Base-by-base conservation (phyloP, 1,140 invertebrate genomes). In the Pachypsylla venusta region DNA sequence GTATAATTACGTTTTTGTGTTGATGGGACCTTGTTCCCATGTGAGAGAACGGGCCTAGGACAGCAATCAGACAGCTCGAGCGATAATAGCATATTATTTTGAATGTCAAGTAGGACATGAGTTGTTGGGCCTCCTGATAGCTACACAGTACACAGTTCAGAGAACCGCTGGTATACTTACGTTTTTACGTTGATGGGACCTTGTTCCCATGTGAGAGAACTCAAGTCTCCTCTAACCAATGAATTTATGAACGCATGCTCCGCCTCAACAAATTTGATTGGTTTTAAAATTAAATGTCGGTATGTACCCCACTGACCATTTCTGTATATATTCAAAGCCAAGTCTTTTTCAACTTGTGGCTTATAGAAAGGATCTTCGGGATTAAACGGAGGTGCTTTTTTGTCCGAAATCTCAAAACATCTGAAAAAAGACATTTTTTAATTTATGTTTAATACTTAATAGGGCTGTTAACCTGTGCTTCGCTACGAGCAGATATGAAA, bases 131-230 rank as follows among this genome's bases (percentile, higher is more conserved):
- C n/a, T n/a, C n/a, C n/a, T n/a, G n/a, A n/a, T n/a, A n/a, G n/a
- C n/a, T n/a, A n/a, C n/a, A n/a, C n/a, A n/a, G n/a, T n/a, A n/a
- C n/a, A n/a, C n/a, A n/a, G n/a, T n/a, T n/a, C n/a, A n/a, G n/a
- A n/a, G n/a, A n/a, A n/a, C n/a, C 10, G 48, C 10, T 14, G 27
- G 24, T 27, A 53, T 62, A 70, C 68, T 74, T 68, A 80, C 74
- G 54, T 75, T 72, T 1, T 78, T 62, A 68, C 58, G 61, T 62
- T 59, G 55, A 78, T 56, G 58, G 76, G 74, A 57, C 80, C 83
- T 70, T 86, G 74, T 1, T 93, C 73, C 93, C 93, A 98, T 13
- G 72, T 78, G 1, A 98, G 68, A 28, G 85, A 85, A 0, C 84
- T 85, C 19, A 98, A 72, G 70, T 97, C 93, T 54, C 92, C 90